Conservation (phyloP, 2,113 vertebrate species). For the Ailurus styani region DNA sequence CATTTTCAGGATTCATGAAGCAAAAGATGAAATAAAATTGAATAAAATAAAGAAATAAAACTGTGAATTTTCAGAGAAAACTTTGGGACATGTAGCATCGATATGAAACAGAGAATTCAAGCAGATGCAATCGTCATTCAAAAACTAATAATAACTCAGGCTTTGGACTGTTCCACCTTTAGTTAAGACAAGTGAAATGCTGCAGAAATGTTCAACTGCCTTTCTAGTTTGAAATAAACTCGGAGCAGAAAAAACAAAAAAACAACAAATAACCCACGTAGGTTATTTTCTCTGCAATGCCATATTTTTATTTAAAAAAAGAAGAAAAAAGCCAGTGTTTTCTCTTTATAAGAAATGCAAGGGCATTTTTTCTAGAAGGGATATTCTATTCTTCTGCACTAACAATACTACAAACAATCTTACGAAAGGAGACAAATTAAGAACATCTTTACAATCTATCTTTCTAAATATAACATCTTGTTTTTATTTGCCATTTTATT, state of each 20-base stretch:
- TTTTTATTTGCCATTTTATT: neutral
- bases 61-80: neutral
- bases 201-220: neutral
- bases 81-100: neutral
- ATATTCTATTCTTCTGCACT: neutral
- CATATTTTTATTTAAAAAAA: neutral
- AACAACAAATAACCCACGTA: neutral
- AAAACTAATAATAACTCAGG: neutral
- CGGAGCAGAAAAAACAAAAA: neutral
- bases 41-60: neutral
- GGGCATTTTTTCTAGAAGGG: neutral
- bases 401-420: neutral
- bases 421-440: neutral
- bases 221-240: neutral
- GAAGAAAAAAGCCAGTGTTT: neutral
- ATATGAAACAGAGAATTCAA: neutral
- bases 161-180: neutral
- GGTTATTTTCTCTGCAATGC: neutral
- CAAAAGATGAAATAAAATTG: neutral
- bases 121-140: neutral
- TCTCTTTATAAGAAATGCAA: neutral
- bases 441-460: neutral
- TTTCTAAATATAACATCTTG: neutral
- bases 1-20: neutral
- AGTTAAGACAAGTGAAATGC: neutral